Conservation (phyloP, 1,140 invertebrate genomes). For the Intoshia linei region DNA sequence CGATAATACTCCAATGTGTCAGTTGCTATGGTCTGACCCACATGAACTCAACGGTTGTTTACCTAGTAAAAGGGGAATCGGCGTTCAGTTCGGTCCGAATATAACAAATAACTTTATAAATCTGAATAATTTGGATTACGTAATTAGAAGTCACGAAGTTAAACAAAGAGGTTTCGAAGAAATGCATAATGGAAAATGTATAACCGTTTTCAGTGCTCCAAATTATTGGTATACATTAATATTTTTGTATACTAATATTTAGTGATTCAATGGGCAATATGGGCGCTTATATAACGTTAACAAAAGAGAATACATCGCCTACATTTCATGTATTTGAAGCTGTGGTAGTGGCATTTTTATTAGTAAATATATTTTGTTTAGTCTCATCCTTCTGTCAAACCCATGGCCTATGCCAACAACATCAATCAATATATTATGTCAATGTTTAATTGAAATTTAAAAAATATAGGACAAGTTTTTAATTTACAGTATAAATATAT, state of each 20-base stretch:
- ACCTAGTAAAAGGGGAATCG: slow-evolving; percentile 75
- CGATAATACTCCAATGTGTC: slow-evolving; percentile 65
- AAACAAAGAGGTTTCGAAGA: slow-evolving; percentile 79
- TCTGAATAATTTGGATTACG: slow-evolving; percentile 53
- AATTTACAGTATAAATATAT: too few relatives aligned
- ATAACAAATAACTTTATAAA: slow-evolving; percentile 53
- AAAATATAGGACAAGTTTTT: too few relatives aligned
- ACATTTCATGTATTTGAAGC: not conserved
- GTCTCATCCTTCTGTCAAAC: slow-evolving; percentile 77
- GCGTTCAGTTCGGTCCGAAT: slow-evolving; percentile 89
- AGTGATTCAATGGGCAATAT: slow-evolving; percentile 94
- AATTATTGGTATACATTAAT: slow-evolving; percentile 55
- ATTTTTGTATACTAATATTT: slow-evolving; percentile 4
- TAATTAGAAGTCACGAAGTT: slow-evolving; percentile 84
- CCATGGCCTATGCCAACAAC: slow-evolving; percentile 53
- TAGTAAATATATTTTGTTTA: slow-evolving; percentile 28
- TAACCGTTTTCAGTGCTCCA: slow-evolving; percentile 42
- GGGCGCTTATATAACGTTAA: slow-evolving; percentile 76
- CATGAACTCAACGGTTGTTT: slow-evolving; percentile 47
- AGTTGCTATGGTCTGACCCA: slow-evolving; percentile 86
- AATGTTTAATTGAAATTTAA: too few relatives aligned
- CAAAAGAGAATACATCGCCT: slow-evolving; percentile 26
- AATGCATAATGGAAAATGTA: slow-evolving; percentile 41
- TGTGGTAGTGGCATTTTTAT: not conserved
- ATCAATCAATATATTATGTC: too few relatives aligned